A percentile compares a stretch with the other conserved stretches of the same genome.
phyloP scores from a whole-genome alignment of 2,113 vertebrate species.

The Notarius lentiginosus region DNA sequence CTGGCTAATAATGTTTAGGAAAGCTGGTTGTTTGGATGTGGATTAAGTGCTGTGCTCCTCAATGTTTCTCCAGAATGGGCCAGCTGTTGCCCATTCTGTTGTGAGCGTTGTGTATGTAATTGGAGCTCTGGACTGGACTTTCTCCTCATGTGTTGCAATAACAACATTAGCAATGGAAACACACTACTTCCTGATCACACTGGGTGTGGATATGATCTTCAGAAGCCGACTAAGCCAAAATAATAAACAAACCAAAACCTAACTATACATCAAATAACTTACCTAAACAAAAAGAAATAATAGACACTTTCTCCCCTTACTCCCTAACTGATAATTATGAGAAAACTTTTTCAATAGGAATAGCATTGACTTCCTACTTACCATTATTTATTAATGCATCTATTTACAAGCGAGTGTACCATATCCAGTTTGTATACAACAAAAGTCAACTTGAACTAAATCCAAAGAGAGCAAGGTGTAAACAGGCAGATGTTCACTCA shows the following conservation, averaged over 20 bases:
- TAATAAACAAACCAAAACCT: neutral
- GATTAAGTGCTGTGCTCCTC: slow-evolving; percentile 13
- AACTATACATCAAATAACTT: neutral
- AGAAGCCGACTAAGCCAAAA: neutral
- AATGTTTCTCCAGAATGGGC: slow-evolving; percentile 2
- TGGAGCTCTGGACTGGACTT: neutral
- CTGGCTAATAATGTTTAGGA: neutral
- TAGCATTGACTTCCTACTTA: neutral
- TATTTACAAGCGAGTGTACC: neutral
- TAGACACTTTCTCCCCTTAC: neutral
- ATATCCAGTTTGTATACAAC: neutral
- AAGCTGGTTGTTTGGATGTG: neutral
- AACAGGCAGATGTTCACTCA: neutral
- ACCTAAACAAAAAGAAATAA: neutral
- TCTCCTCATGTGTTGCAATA: slow-evolving; percentile 21
- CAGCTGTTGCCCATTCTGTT: slow-evolving; percentile 21
- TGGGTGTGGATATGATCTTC: slow-evolving; percentile 27
- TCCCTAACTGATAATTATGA: neutral
- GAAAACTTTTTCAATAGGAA: neutral
- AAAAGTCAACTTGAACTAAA: neutral
- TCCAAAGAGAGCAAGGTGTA: neutral
- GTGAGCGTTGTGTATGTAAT: slow-evolving; percentile 13
- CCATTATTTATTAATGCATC: neutral
- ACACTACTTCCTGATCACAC: slow-evolving; percentile 23
- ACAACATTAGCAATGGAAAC: slow-evolving; percentile 37